These are phyloP conservation scores for Chymomyza amoena DNA, from an alignment of 2,888 invertebrate genomes.

Conservation along the genomic window DNA sequence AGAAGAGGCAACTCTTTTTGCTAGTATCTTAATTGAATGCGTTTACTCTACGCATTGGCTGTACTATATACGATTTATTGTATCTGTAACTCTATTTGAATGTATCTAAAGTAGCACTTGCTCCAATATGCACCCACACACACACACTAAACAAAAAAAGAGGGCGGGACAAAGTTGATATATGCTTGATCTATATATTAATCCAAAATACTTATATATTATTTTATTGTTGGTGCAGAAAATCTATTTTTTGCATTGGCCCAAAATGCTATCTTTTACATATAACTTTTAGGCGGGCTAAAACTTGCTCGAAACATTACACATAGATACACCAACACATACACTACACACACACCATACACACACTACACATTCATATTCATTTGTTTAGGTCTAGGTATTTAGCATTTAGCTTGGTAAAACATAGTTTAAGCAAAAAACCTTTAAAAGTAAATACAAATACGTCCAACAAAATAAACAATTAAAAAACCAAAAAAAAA, in stretches of 20 bases:
- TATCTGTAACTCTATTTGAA: constrained; percentile 18
- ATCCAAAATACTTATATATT: constrained; percentile 43
- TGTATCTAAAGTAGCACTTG: constrained; percentile 9
- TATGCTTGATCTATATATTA: constrained; percentile 20
- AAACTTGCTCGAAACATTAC: not conserved
- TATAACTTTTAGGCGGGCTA: not conserved
- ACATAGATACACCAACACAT: not conserved
- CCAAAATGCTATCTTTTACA: not conserved
- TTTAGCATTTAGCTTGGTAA: constrained; percentile 59
- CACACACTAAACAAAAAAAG: not conserved
- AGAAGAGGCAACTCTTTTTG: constrained; percentile 7
- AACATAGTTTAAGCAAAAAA: constrained; percentile 49
- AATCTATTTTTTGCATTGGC: not conserved
- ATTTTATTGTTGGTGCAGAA: constrained; percentile 27
- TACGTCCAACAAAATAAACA: constrained; percentile 3
- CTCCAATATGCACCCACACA: not conserved
- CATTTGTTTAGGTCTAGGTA: constrained; percentile 69
- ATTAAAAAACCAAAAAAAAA: not conserved
- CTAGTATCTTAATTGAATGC: constrained; percentile 39
- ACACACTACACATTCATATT: constrained; percentile 22
- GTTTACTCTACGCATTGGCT: constrained; percentile 33
- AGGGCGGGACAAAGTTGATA: constrained; percentile 46
- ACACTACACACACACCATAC: not conserved
- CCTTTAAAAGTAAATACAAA: constrained; percentile 21
- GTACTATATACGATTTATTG: constrained; percentile 39